These are phyloP conservation scores for Ichneumoninae sp. DNA, from an alignment of 2,888 invertebrate genomes.

Conservation along the genomic window DNA sequence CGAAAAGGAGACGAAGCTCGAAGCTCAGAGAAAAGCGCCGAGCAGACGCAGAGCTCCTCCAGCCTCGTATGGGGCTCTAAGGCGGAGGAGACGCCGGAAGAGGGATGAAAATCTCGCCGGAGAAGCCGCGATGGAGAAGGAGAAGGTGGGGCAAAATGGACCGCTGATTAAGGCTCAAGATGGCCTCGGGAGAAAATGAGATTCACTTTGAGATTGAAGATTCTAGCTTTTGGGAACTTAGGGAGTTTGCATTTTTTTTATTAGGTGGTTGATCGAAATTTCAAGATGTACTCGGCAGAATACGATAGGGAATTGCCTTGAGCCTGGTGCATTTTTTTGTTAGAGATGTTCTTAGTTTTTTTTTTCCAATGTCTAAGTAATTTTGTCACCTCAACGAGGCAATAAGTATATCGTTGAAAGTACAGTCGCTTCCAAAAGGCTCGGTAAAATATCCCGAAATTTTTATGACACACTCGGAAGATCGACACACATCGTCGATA, in stretches of 20 bases:
- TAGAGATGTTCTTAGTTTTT: not conserved
- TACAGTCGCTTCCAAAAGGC: no score
- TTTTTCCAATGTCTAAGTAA: not conserved
- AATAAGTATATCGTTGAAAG: no score
- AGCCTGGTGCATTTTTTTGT: not conserved
- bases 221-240: not conserved
- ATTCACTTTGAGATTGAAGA: not conserved
- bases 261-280: not conserved
- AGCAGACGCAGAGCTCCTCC: slow-evolving; percentile 40
- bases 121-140: slow-evolving; percentile 61
- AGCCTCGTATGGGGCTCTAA: slow-evolving; percentile 45
- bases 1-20: slow-evolving; percentile 51
- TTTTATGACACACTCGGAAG: no score
- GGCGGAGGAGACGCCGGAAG: slow-evolving; percentile 67
- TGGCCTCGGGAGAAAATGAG: not conserved
- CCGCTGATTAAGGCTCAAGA: not conserved
- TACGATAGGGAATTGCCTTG: not conserved
- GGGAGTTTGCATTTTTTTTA: not conserved
- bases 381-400: no score
- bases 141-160: slow-evolving; percentile 58
- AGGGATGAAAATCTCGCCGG: slow-evolving; percentile 68
- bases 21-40: slow-evolving; percentile 40
- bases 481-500: no score
- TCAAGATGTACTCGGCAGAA: not conserved
- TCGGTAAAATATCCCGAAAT: no score